These are phyloP conservation scores for Limnephilus marmoratus DNA, from an alignment of 2,888 invertebrate genomes.

Conservation along the genomic window DNA sequence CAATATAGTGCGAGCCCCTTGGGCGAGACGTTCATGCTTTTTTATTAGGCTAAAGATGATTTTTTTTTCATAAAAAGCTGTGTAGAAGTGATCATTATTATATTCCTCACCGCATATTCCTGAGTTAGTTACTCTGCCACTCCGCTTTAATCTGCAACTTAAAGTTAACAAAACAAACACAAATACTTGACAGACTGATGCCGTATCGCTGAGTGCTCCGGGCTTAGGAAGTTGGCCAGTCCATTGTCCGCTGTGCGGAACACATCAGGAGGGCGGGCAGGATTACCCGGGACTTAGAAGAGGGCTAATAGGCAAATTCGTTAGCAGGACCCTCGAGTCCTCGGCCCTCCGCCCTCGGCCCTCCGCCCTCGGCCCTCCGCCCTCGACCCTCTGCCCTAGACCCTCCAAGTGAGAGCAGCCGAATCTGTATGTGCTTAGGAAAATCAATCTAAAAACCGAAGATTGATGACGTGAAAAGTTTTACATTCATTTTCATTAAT, in stretches of 20 bases:
- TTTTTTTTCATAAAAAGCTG: too few relatives aligned
- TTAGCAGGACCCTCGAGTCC: neutral
- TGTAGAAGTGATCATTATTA: too few relatives aligned
- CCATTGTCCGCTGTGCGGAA: neutral
- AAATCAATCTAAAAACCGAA: neutral
- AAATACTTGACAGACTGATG: neutral
- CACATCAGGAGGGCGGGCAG: neutral
- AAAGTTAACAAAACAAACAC: neutral
- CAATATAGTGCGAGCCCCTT: too few relatives aligned
- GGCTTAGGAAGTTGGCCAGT: neutral
- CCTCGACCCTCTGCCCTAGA: neutral
- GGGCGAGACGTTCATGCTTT: too few relatives aligned
- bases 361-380: neutral
- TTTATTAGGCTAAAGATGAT: too few relatives aligned
- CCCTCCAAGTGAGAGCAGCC: neutral
- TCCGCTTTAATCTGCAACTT: neutral
- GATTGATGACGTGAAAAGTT: too few relatives aligned
- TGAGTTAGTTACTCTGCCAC: neutral
- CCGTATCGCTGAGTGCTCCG: neutral
- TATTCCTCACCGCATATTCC: neutral
- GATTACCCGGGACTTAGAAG: neutral
- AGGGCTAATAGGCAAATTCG: neutral
- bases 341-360: neutral
- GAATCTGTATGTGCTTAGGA: neutral
- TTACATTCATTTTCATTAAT: too few relatives aligned